Evolutionary conservation across 2,888 invertebrate species (phyloP), one percentile per base, ranked within the genome.

Genomic region (Epinotia demarniana): DNA sequence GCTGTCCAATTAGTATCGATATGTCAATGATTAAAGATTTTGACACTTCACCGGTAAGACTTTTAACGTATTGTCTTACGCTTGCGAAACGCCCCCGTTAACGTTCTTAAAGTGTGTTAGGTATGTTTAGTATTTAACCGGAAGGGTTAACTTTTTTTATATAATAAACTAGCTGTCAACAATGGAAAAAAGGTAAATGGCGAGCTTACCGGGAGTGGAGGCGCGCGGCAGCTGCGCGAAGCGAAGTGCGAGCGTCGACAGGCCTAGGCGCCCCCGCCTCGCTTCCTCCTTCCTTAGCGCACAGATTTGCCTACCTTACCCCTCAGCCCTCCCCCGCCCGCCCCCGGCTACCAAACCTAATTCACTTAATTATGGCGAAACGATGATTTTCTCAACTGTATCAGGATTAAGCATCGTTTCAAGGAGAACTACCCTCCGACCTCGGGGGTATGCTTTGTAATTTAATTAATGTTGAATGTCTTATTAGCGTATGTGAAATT

Each of bases 171-270:
- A 43, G 19, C 60, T 60, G 60, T 69, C 69, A 69, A 67, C 55
- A 67, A 57, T 27, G 16, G 39, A 69, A 69, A 60, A 57, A 76
- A 69, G 55, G 46, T 19, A 49, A 74, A 43, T 71, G 60, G 23
- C 63, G 57, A 71, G 77, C 80, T 81, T 78, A 82, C 82, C 81
- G 73, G 77, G 79, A 78, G 77, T 77, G 75, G 79, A 77, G 80
- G 76, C 76, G 82, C 80, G 82, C 82, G 85, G 86, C 91, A 88
- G 87, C 90, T 87, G 90, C 90, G 91, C 90, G 85, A 80, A 80
- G 86, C 87, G 86, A 85, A 88, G 87, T 88, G 88, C 84, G 87
- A 80, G 84, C 84, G 84, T 79, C 86, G 86, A 84, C 88, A 87
- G 86, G 84, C 80, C 84, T 86, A 85, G 85, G 82, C 87, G 84